These are phyloP conservation scores for Picathartes gymnocephalus DNA, from an alignment of 2,113 vertebrate genomes.

Conservation along the genomic window DNA sequence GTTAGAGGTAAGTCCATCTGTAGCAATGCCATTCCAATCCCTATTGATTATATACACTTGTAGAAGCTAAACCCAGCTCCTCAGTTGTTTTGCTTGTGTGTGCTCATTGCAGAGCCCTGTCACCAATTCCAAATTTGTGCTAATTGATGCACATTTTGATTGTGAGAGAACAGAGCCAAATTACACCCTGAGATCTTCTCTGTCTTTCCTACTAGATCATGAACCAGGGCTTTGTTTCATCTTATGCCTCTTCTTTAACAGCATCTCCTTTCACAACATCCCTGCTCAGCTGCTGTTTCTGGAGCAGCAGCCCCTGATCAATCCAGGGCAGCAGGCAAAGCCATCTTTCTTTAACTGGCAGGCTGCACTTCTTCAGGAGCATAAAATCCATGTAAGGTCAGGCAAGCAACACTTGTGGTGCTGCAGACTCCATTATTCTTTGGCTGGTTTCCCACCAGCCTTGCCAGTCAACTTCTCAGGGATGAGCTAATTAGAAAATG, in stretches of 20 bases:
- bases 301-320: neutral
- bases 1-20: neutral
- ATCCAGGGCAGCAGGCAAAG: neutral
- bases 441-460: neutral
- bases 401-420: neutral
- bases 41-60: neutral
- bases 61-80: neutral
- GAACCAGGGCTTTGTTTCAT: neutral
- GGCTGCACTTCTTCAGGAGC: neutral
- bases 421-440: neutral
- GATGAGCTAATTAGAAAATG: conserved; percentile 41
- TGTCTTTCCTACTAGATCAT: neutral
- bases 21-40: neutral
- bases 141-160: conserved; percentile 15
- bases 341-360: neutral
- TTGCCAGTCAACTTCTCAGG: conserved; percentile 37
- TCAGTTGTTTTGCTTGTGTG: neutral
- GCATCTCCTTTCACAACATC: neutral
- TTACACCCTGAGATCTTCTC: neutral
- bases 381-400: neutral
- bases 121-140: neutral
- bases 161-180: neutral
- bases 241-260: neutral
- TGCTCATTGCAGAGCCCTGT: neutral
- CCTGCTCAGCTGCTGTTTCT: neutral